Evolutionary conservation across 1,140 invertebrate genomes (phyloP).

Genomic region (Cyclargus thomasi): DNA sequence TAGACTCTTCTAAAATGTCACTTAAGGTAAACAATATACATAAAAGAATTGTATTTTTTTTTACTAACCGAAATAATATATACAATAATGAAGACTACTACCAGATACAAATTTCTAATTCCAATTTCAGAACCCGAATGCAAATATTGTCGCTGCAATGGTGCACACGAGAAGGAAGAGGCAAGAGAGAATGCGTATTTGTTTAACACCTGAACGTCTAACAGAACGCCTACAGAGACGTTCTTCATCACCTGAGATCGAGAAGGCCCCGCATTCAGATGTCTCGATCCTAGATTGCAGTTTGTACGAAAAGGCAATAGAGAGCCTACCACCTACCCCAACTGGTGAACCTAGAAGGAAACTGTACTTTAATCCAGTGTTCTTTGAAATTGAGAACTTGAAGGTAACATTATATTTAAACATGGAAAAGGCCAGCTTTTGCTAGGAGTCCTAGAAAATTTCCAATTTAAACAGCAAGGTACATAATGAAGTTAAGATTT

Average conservation of each 20-base stretch:
- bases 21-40: slow-evolving; percentile 40
- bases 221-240: slow-evolving; percentile 53
- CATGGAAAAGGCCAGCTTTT: too few relatives aligned
- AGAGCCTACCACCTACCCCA: slow-evolving; percentile 39
- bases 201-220: slow-evolving; percentile 43
- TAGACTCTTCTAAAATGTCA: slow-evolving; percentile 48
- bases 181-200: slow-evolving; percentile 40
- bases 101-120: slow-evolving; percentile 6
- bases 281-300: slow-evolving; percentile 56
- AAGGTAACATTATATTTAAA: slow-evolving; percentile 73
- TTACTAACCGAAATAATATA: too few relatives aligned
- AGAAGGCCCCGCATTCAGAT: slow-evolving; percentile 63
- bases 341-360: slow-evolving; percentile 78
- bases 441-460: too few relatives aligned
- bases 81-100: too few relatives aligned
- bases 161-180: slow-evolving; percentile 56
- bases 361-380: slow-evolving; percentile 91
- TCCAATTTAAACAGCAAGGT: too few relatives aligned
- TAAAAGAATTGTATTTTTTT: too few relatives aligned
- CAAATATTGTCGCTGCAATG: slow-evolving; percentile 57
- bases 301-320: slow-evolving; percentile 39
- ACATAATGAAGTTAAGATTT: background rate
- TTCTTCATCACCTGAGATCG: slow-evolving; percentile 63
- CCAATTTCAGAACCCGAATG: slow-evolving; percentile 55
- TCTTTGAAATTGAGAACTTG: slow-evolving; percentile 88